Conservation (phyloP, 1,140 invertebrate genomes). For the Aphis gossypii region DNA sequence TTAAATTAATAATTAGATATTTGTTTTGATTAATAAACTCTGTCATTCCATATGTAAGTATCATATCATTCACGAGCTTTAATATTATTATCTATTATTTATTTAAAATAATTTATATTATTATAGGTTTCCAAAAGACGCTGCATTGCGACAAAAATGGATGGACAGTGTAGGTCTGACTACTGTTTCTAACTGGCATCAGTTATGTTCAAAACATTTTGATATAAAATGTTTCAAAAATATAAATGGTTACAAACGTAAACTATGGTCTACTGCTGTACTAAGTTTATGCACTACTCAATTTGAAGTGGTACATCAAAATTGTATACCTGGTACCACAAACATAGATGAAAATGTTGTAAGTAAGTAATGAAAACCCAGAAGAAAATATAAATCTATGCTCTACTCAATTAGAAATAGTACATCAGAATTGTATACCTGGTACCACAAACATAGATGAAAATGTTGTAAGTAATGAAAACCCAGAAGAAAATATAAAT, state of each 20-base stretch:
- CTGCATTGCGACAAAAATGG: neutral
- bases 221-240: neutral
- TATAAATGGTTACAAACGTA: slow-evolving; percentile 7
- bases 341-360: neutral
- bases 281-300: neutral
- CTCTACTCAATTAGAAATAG: too few relatives aligned
- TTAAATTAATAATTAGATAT: too few relatives aligned
- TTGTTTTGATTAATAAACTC: too few relatives aligned
- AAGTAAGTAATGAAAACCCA: neutral
- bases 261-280: neutral
- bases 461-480: too few relatives aligned
- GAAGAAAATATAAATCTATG: neutral
- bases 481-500: too few relatives aligned
- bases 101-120: neutral
- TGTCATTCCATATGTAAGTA: slow-evolving; percentile 30
- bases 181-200: neutral
- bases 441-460: too few relatives aligned
- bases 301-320: neutral
- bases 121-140: slow-evolving; percentile 10
- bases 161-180: neutral
- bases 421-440: too few relatives aligned
- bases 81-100: slow-evolving; percentile 5
- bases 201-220: neutral
- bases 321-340: neutral
- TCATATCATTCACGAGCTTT: neutral